Evolutionary conservation across 1,140 invertebrate species (phyloP), one percentile per base, ranked within the genome.

Genomic region (Camponotus floridanus): DNA sequence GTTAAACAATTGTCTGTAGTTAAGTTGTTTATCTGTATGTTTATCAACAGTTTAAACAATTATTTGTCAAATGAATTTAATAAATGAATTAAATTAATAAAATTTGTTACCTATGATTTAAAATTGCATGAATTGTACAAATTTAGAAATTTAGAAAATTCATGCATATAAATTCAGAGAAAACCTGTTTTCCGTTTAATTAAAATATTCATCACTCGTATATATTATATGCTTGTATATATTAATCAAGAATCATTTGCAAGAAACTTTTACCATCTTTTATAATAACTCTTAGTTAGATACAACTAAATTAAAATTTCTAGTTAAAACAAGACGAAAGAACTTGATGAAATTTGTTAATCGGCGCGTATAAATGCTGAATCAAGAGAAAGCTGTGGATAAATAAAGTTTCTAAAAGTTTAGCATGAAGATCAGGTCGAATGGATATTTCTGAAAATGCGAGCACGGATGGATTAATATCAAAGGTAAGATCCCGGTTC

Each of bases 401-500:
- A n/a, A 36, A 64, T 51, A 68, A 65, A 61, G 33, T 33, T 81
- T 45, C 5, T n/a, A 26, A 18, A 73, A 74, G 39, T 62, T 83
- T n/a, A 33, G n/a, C 36, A 48, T 68, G 39, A 81, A 59, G 39
- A 81, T 4, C 68, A 33, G 55, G 18, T 74, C 79, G 21, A 36
- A 18, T n/a, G 18, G 39, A 74, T 73, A 61, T 74, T 74, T 74
- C 74, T 31, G 68, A 62, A 74, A 83, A 83, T 21, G 7, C 45
- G 31, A 4, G n/a, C 62, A n/a, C 8, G 67, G 26, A 21, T 26
- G 55, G 68, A 74, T 83, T 83, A 83, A 83, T 83, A 83, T 74
- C 68, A 74, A 83, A 74, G 67, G 39, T 48, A 13, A 48, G 26
- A 73, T 74, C 31, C 31, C 13, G 18, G 55, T 74, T 74, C 26